Base-by-base conservation (phyloP, 1,140 invertebrate genomes). In the Atta colombica region DNA sequence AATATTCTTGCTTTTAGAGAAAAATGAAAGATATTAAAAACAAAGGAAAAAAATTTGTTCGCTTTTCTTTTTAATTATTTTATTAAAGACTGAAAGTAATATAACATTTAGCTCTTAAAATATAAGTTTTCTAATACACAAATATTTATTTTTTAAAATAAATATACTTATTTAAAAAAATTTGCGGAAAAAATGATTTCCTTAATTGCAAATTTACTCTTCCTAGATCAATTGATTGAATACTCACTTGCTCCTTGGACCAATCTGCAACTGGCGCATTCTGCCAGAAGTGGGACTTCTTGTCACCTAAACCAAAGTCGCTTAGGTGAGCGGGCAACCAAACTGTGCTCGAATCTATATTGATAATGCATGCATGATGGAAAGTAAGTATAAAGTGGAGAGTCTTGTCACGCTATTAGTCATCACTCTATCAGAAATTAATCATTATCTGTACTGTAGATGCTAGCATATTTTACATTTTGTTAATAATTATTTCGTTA, bases 181-280 rank as follows among this genome's bases (percentile, higher is more conserved):
- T 80, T 69, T 39, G 10, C 16, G 18, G 18, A 63, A 58, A 82
- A 71, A 71, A 58, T 14, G 35, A 45, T 8, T 53, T 35, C 0
- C 8, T 25, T 3, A 45, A 69, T 58, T 28, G 2, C 10, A 69
- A 69, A 69, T 81, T 87, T 35, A 31, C 61, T 53, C 68, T 45
- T 89, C 25, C 75, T 39, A 82, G 21, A 60, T 89, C 5, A 63
- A 14, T 25, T 18, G 8, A 14, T 25, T 18, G 8, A 28, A 21
- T 61, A 93, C 93, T 94, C 93, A 98, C 98, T 96, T 98, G 98
- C 93, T 98, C 98, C 94, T 98, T 98, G 87, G 96, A 98, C 98
- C 98, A 99, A 90, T 98, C 98, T 31, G 96, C 96, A 69, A 98
- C 97, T 35, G 94, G 97, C 25, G 96, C 96, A 65, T 96, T 96